A percentile compares a stretch with the other conserved stretches of the same genome.
Evolutionary conservation across 2,888 invertebrate species (phyloP).

Genomic region (Leptopilina drosophilae): DNA sequence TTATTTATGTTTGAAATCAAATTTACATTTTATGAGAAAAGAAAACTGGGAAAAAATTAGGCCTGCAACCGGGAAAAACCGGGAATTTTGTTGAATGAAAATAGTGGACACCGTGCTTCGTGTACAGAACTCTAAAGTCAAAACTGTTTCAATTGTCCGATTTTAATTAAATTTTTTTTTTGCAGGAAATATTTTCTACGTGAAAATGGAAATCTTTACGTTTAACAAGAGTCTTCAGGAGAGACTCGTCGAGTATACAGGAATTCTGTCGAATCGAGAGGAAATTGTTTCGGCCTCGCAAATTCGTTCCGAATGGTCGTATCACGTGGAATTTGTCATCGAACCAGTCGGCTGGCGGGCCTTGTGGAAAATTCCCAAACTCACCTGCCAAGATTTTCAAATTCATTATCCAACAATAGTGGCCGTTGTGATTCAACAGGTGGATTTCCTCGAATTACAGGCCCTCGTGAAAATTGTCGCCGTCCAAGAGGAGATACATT

Average conservation of each 20-base stretch:
- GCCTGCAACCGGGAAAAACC: too few species aligned
- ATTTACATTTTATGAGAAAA: too few species aligned
- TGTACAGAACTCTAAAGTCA: too few species aligned
- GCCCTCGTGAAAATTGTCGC: slow-evolving; percentile 81
- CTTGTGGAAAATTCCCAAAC: slow-evolving; percentile 83
- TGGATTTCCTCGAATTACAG: slow-evolving; percentile 79
- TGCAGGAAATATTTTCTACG: neutral
- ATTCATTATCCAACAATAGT: slow-evolving; percentile 83
- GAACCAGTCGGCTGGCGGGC: slow-evolving; percentile 85
- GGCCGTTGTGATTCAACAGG: slow-evolving; percentile 80
- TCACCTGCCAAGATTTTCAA: slow-evolving; percentile 82
- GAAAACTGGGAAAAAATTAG: too few species aligned
- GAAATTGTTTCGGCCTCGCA: slow-evolving; percentile 77
- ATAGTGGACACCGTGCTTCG: too few species aligned
- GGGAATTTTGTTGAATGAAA: too few species aligned
- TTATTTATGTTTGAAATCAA: too few species aligned
- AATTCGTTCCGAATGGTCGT: slow-evolving; percentile 79
- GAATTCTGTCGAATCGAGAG: slow-evolving; percentile 77
- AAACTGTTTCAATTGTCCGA: too few species aligned
- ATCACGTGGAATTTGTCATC: slow-evolving; percentile 80
- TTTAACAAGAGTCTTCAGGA: slow-evolving; percentile 81
- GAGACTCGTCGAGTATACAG: slow-evolving; percentile 79
- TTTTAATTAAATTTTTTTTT: neutral
- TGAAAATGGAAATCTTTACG: slow-evolving; percentile 79
- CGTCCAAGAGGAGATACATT: slow-evolving; percentile 82